Conservation (phyloP, 1,140 invertebrate species). For the Dreissena rostriformis region DNA sequence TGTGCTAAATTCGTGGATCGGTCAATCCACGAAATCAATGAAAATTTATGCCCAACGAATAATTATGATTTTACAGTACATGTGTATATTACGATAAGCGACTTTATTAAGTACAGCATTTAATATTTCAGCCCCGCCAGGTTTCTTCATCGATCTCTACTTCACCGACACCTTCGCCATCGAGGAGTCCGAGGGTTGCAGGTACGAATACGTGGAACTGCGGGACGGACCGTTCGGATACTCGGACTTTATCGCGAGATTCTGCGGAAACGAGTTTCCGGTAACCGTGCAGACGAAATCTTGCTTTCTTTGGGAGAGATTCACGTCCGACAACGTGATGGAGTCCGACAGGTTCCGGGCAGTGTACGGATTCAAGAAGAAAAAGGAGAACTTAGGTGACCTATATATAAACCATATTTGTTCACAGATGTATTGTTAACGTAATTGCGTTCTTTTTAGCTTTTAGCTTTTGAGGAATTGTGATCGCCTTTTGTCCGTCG, state of each 20-base stretch:
- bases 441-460: no score
- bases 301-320: constrained; percentile 91
- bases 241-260: constrained; percentile 86
- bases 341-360: constrained; percentile 92
- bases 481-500: no score
- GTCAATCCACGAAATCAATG: no score
- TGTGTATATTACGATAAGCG: background rate
- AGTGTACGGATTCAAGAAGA: constrained; percentile 83
- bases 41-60: no score
- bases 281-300: constrained; percentile 89
- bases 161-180: constrained; percentile 91
- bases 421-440: no score
- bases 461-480: no score
- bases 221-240: constrained; percentile 93
- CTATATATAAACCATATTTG: no score
- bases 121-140: constrained; percentile 87
- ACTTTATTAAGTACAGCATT: background rate
- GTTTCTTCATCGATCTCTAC: constrained; percentile 89
- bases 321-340: constrained; percentile 92
- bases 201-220: constrained; percentile 90
- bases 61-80: no score
- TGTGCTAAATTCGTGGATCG: no score
- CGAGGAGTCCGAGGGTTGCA: constrained; percentile 87
- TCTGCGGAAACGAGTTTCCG: constrained; percentile 90
- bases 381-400: background rate